Percentiles rank a stretch among this genome's conserved stretches.
These are phyloP conservation scores for Oreocharis arfaki DNA, from an alignment of 2,113 vertebrate species.

Conservation along the genomic window DNA sequence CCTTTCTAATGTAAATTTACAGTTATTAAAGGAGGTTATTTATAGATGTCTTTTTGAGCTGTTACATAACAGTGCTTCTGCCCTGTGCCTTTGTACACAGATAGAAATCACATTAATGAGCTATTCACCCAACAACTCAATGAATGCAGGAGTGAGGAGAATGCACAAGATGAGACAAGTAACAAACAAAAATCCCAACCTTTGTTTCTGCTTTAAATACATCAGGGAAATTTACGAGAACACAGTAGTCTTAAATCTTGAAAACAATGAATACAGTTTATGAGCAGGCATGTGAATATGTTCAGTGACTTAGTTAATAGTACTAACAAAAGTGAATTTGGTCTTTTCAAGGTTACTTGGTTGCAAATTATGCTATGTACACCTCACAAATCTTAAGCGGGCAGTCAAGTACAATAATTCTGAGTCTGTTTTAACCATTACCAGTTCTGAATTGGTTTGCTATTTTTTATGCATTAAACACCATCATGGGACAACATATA, in stretches of 20 bases:
- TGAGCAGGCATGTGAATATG: neutral
- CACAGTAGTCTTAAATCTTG: neutral
- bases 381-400: neutral
- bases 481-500: neutral
- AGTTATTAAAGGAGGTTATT: neutral
- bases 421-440: neutral
- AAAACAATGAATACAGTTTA: neutral
- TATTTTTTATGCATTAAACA: neutral
- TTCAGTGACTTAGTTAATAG: neutral
- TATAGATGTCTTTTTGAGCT: conserved; percentile 8
- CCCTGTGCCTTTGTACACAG: neutral
- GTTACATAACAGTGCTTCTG: conserved; percentile 8
- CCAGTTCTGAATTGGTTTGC: neutral
- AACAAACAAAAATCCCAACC: neutral
- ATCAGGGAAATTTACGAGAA: neutral
- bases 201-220: conserved; percentile 11
- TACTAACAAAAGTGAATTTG: neutral
- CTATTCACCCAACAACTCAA: neutral
- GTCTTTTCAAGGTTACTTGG: conserved; percentile 11
- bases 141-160: neutral
- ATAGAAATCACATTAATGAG: conserved; percentile 2
- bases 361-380: neutral
- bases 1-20: conserved; percentile 52
- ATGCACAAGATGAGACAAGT: neutral
- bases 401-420: neutral